These are phyloP conservation scores for Cynodonichthys magdalenae DNA, from an alignment of 2,797 vertebrate genomes.

Conservation along the genomic window DNA sequence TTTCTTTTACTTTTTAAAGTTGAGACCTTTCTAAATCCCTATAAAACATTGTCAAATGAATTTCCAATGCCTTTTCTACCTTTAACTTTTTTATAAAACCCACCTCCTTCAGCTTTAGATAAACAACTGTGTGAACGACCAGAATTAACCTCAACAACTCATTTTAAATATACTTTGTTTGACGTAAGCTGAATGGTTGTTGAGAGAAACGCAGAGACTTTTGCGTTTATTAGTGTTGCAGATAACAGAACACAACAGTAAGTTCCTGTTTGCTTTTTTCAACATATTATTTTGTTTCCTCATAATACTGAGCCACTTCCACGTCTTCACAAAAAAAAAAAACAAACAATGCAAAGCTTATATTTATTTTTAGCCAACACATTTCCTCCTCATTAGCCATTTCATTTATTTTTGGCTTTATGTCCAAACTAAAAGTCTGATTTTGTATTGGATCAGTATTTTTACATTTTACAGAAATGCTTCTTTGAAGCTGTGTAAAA, in stretches of 20 bases:
- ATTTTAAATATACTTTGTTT: not conserved
- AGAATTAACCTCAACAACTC: not conserved
- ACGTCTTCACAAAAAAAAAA: constrained; percentile 29
- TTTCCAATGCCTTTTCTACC: not conserved
- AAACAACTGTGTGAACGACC: not conserved
- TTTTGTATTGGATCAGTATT: not conserved
- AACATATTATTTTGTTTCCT: constrained; percentile 18
- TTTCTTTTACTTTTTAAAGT: too few relatives aligned
- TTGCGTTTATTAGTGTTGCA: not conserved
- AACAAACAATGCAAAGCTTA: constrained; percentile 11
- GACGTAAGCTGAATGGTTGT: not conserved
- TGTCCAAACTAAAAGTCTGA: constrained; percentile 16
- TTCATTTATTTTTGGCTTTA: constrained; percentile 51
- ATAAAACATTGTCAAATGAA: too few relatives aligned
- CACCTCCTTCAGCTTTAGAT: not conserved
- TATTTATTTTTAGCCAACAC: constrained; percentile 57
- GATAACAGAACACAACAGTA: constrained; percentile 13
- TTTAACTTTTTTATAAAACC: too few relatives aligned
- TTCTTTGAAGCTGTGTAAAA: not conserved
- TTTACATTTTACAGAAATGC: not conserved
- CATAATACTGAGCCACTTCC: constrained; percentile 30
- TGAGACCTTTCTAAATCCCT: too few relatives aligned
- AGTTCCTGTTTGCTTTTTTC: constrained; percentile 24
- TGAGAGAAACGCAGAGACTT: constrained; percentile 2
- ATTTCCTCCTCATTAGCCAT: constrained; percentile 60